Conservation (phyloP, 2,888 invertebrate genomes). For the Pachymerium ferrugineum region DNA sequence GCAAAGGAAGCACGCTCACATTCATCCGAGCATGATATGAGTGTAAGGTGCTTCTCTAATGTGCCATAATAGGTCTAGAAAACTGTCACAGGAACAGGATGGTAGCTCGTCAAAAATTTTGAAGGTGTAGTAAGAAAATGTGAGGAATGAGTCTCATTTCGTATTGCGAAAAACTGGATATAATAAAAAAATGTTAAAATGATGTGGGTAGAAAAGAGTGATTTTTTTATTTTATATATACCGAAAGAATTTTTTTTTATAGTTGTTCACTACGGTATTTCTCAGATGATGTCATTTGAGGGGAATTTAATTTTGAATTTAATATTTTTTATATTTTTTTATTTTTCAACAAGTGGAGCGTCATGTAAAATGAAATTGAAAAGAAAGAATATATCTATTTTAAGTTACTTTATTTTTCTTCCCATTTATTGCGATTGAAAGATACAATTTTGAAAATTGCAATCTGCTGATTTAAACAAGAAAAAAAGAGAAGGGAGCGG, state of each 20-base stretch:
- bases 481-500: no score
- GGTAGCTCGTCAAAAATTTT: slow-evolving; percentile 23
- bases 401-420: not conserved
- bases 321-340: not conserved
- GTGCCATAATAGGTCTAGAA: slow-evolving; percentile 27
- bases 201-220: slow-evolving; percentile 3
- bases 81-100: slow-evolving; percentile 12
- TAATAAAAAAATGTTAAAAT: slow-evolving; percentile 17
- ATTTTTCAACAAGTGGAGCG: not conserved
- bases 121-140: slow-evolving; percentile 6
- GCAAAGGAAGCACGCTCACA: slow-evolving; percentile 18
- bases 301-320: slow-evolving; percentile 14
- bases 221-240: slow-evolving; percentile 1
- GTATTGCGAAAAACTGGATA: not conserved
- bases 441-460: slow-evolving; percentile 8
- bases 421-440: not conserved
- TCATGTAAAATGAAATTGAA: no score
- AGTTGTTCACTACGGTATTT: not conserved
- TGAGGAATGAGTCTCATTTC: slow-evolving; percentile 16
- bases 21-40: slow-evolving; percentile 27
- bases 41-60: slow-evolving; percentile 27
- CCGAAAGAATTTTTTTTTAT: not conserved
- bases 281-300: no score
- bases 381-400: not conserved
- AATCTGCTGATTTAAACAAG: slow-evolving; percentile 19